Evolutionary conservation across 2,797 vertebrate genomes (phyloP).

Genomic region (Cirrhinus molitorella): DNA sequence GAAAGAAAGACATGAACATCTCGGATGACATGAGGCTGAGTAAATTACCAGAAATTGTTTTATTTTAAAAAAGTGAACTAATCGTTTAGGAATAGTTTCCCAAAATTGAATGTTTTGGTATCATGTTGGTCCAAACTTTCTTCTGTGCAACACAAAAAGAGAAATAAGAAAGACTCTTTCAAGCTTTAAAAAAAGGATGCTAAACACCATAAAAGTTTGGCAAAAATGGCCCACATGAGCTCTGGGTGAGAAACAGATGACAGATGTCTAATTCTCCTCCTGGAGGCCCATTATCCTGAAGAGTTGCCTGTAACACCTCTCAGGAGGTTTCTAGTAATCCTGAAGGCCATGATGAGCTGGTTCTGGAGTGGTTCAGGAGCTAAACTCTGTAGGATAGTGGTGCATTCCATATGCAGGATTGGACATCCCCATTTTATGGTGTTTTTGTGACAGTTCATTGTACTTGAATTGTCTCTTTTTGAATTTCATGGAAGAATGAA

Average conservation of each 20-base stretch:
- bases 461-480: too few relatives aligned
- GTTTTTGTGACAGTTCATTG: too few relatives aligned
- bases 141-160: not conserved
- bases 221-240: not conserved
- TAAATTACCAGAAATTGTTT: too few relatives aligned
- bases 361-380: not conserved
- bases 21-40: too few relatives aligned
- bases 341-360: not conserved
- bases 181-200: not conserved
- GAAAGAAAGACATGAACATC: too few relatives aligned
- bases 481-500: too few relatives aligned
- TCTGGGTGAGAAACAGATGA: not conserved
- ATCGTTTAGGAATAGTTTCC: not conserved
- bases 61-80: too few relatives aligned
- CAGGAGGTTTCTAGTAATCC: not conserved
- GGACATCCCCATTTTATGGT: not conserved
- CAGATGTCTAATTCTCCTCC: not conserved
- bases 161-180: not conserved
- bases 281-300: not conserved
- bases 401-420: not conserved
- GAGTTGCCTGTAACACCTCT: not conserved
- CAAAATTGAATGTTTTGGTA: not conserved
- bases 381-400: not conserved
- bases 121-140: not conserved
- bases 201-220: not conserved